Conservation (phyloP, 2,113 vertebrate species). For the Ciconia stormi region DNA sequence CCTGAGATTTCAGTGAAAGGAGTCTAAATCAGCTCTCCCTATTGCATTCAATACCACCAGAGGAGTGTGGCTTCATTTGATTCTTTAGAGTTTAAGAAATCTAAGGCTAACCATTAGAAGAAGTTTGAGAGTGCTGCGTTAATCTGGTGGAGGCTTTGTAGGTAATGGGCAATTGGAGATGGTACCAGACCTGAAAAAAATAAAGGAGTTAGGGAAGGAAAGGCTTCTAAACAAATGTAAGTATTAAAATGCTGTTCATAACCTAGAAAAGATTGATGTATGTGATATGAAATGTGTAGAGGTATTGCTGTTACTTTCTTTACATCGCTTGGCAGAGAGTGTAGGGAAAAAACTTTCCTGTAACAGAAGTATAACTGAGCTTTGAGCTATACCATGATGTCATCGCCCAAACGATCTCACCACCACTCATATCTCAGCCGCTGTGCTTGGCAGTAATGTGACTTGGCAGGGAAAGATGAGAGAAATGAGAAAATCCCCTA, state of each 20-base stretch:
- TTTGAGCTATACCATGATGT: rapidly evolving
- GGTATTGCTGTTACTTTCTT: background rate
- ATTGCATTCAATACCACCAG: background rate
- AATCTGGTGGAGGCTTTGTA: background rate
- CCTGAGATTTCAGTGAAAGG: background rate
- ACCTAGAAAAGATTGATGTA: background rate
- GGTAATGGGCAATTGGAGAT: background rate
- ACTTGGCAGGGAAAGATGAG: background rate
- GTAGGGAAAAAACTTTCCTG: background rate
- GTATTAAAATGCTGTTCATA: background rate
- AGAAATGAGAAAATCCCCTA: background rate
- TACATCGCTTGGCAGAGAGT: background rate
- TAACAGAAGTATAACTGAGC: rapidly evolving
- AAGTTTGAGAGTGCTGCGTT: background rate
- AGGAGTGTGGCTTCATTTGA: background rate
- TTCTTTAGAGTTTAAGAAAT: background rate
- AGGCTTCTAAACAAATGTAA: background rate
- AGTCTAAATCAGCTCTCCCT: background rate
- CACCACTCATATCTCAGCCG: rapidly evolving
- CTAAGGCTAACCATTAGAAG: background rate
- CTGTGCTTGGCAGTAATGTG: background rate
- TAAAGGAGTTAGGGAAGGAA: background rate
- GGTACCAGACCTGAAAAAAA: background rate
- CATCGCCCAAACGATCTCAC: background rate
- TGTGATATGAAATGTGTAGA: background rate